phyloP scores from a whole-genome alignment of 2,888 invertebrate species.

The Tineola bisselliella region DNA sequence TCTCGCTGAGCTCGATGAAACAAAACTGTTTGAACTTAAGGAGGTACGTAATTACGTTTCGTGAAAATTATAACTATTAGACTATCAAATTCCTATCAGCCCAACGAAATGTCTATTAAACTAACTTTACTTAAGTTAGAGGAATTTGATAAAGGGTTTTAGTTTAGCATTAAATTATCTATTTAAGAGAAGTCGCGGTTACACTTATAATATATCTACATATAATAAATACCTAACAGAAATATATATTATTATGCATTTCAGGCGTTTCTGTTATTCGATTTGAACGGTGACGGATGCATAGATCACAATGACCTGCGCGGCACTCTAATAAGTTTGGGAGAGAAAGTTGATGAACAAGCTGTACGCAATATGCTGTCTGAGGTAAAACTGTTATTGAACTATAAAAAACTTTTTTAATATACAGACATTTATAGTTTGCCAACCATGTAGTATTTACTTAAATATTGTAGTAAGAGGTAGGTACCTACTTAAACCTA shows the following conservation, averaged over 20 bases:
- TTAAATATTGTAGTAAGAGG: no score
- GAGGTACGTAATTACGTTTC: slow-evolving; percentile 51
- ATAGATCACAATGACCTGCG: slow-evolving; percentile 72
- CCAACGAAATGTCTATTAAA: not conserved
- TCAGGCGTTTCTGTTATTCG: slow-evolving; percentile 73
- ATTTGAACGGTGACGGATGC: slow-evolving; percentile 72
- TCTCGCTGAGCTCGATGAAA: slow-evolving; percentile 67
- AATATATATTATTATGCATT: not conserved
- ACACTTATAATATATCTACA: not conserved
- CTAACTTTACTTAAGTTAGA: not conserved
- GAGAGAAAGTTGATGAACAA: slow-evolving; percentile 65
- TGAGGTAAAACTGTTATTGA: slow-evolving; percentile 50
- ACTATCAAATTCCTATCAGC: not conserved
- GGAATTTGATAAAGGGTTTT: not conserved
- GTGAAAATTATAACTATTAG: not conserved
- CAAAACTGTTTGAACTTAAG: slow-evolving; percentile 71
- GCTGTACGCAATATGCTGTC: slow-evolving; percentile 70
- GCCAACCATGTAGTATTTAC: no score
- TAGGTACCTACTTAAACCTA: not conserved
- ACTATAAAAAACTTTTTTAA: not conserved
- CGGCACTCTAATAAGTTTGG: slow-evolving; percentile 70
- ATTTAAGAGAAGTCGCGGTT: not conserved
- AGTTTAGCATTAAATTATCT: not conserved
- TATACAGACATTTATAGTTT: slow-evolving; percentile 14
- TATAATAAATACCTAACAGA: no score